Evolutionary conservation across 2,888 invertebrate genomes (phyloP).

Genomic region (Pycnomerus fuliginosus): DNA sequence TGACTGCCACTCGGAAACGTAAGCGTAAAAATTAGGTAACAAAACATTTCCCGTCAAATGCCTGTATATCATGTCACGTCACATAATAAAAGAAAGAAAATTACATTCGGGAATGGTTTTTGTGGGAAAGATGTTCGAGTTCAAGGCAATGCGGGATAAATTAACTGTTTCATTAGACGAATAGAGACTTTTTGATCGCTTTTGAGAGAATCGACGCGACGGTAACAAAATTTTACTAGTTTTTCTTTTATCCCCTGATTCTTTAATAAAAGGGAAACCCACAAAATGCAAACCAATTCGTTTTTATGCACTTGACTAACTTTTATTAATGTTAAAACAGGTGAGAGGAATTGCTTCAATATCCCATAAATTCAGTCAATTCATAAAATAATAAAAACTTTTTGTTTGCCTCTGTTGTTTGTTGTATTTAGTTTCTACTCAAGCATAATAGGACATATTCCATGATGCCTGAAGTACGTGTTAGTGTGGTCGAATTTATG

Average conservation of each 20-base stretch:
- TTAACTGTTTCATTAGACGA: constrained; percentile 6
- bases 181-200: constrained; percentile 2
- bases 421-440: too few relatives aligned
- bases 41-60: constrained; percentile 21
- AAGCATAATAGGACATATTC: too few relatives aligned
- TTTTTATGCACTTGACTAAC: constrained; percentile 14
- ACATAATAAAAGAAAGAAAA: constrained; percentile 25
- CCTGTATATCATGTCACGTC: constrained; percentile 21
- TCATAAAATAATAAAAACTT: constrained; percentile 5
- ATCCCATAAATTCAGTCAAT: constrained; percentile 19
- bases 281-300: constrained; percentile 10
- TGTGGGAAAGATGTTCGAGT: constrained; percentile 5
- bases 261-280: constrained; percentile 11
- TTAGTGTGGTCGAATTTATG: too few relatives aligned
- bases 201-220: constrained; percentile 1
- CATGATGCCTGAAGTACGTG: too few relatives aligned
- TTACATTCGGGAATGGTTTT: constrained; percentile 19
- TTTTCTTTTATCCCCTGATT: constrained; percentile 7
- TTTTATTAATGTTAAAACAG: constrained; percentile 21
- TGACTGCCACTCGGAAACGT: constrained; percentile 16
- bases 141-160: constrained; percentile 1
- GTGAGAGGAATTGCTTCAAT: constrained; percentile 17
- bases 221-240: constrained; percentile 7
- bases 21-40: constrained; percentile 21
- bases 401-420: too few relatives aligned